These are phyloP conservation scores for Adelphocoris suturalis DNA, from an alignment of 2,888 invertebrate genomes.

Conservation along the genomic window DNA sequence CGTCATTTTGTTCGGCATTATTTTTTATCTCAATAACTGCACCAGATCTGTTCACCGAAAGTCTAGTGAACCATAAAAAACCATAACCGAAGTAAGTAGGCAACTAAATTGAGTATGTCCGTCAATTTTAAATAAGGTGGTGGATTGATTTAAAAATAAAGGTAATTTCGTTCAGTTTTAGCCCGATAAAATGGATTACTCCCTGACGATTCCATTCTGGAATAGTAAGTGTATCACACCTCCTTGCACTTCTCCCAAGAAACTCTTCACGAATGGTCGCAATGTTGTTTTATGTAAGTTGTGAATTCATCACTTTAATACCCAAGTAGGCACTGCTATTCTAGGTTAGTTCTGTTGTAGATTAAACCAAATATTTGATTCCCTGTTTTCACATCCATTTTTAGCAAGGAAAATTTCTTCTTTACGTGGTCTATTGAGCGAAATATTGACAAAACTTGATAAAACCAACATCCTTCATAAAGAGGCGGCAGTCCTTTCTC, in stretches of 20 bases:
- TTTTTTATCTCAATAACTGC: too few species aligned
- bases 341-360: not conserved
- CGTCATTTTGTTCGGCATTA: too few species aligned
- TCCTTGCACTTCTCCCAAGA: not conserved
- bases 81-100: too few species aligned
- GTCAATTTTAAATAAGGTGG: too few species aligned
- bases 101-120: too few species aligned
- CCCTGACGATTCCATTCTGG: constrained; percentile 20
- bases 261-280: constrained; percentile 24
- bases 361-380: not conserved
- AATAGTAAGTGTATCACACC: constrained; percentile 18
- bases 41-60: too few species aligned
- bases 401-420: constrained; percentile 7
- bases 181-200: not conserved
- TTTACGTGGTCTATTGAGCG: not conserved
- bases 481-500: constrained; percentile 54
- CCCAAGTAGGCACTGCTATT: not conserved
- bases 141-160: too few species aligned
- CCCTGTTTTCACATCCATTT: not conserved
- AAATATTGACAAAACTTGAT: not conserved
- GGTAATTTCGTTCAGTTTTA: not conserved
- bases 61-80: too few species aligned
- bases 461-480: constrained; percentile 44
- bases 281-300: constrained; percentile 14
- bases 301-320: not conserved